Evolutionary conservation across 2,113 vertebrate genomes (phyloP).

Genomic region (Thalassarche chlororhynchos): DNA sequence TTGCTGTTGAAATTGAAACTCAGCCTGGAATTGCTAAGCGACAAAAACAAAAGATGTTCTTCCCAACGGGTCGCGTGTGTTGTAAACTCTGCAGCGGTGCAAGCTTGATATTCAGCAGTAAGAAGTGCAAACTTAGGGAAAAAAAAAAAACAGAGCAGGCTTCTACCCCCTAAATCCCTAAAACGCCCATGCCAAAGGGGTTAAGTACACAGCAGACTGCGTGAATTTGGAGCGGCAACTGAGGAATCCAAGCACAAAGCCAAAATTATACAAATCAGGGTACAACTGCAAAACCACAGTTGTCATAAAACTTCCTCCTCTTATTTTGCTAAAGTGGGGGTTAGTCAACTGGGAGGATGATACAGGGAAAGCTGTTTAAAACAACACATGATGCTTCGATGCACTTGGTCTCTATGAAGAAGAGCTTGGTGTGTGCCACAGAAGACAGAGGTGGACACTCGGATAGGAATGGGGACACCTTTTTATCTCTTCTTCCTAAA

Average conservation of each 20-base stretch:
- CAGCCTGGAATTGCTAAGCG: slow-evolving; percentile 14
- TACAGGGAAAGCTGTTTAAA: neutral
- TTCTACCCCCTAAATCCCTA: neutral
- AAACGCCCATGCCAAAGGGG: neutral
- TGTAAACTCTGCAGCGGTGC: neutral
- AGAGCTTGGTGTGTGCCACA: rapidly evolving
- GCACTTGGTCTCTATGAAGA: neutral
- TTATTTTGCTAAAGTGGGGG: neutral
- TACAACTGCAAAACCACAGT: neutral
- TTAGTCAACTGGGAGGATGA: neutral
- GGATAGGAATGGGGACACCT: neutral
- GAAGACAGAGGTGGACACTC: neutral
- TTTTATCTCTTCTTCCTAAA: neutral
- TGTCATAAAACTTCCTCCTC: neutral
- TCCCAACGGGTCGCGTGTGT: neutral
- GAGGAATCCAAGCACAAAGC: neutral
- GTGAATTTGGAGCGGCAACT: neutral
- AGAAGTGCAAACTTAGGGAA: neutral
- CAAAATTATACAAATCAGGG: neutral
- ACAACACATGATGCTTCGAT: neutral
- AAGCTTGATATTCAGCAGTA: neutral
- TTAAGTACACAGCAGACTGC: neutral
- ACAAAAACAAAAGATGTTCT: slow-evolving; percentile 15
- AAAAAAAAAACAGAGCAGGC: neutral
- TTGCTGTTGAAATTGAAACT: neutral